Evolutionary conservation across 2,888 invertebrate species (phyloP), one percentile per base, ranked within the genome.

Genomic region (Hartigia nigra): DNA sequence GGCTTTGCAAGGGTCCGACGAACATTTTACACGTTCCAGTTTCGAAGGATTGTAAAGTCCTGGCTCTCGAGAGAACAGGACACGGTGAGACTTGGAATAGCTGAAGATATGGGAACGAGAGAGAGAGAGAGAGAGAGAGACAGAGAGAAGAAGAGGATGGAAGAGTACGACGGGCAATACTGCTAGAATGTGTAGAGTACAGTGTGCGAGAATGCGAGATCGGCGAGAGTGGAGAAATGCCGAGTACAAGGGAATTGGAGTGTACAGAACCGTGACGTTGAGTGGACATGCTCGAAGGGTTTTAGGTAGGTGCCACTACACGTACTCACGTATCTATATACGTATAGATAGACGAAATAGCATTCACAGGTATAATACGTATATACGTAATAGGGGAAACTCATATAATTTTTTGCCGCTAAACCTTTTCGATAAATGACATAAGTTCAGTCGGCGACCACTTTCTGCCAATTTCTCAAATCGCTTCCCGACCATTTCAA

Each of bases 281-380:
- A 70, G 70, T 70, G 70, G 70, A 70, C 70, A 70, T 70, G 70
- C 70, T 32, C 70, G n/a, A 70, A 32, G 32, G 70, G 32, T 31
- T 70, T 70, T 39, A 39, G 39, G 39, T 39, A 23, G 23, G 14
- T 14, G 39, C 23, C 39, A 39, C 14, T 39, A 39, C 5, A 3
- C 14, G 39, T 39, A 39, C 39, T 39, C 39, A 14, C 23, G 39
- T 39, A 39, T 39, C 14, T 14, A 39, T 39, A 39, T 23, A 23
- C 23, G 14, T 39, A 4, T 39, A 39, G 14, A 39, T 39, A 39
- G 14, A 39, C 39, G 14, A 39, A 23, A 39, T 39, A 39, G 23
- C 14, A 39, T 39, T 39, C 5, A 14, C 23, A 39, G 14, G 14
- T 39, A 39, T 39, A 39, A 39, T 39, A 39, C 31, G 31, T 32